These are phyloP conservation scores for Lepus americanus DNA, from an alignment of 2,113 vertebrate species.

Conservation along the genomic window DNA sequence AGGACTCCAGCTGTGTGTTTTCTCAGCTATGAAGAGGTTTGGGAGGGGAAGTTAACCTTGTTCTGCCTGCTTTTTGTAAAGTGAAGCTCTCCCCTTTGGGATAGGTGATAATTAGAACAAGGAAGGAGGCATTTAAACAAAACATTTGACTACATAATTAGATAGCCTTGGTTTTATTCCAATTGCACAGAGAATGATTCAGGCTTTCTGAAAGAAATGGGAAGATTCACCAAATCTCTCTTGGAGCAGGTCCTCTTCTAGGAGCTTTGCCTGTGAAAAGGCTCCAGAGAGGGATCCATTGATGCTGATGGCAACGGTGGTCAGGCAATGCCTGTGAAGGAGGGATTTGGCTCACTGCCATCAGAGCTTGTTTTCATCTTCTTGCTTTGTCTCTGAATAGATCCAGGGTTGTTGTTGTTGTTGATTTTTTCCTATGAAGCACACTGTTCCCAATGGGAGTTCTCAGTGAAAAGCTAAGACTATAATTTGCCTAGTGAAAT, in stretches of 20 bases:
- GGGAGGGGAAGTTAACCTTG: constrained; percentile 70
- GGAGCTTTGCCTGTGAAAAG: background rate
- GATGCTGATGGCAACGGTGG: background rate
- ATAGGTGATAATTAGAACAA: constrained; percentile 80
- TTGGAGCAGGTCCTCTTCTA: background rate
- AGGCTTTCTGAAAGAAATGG: constrained; percentile 45
- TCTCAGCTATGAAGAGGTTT: constrained; percentile 70
- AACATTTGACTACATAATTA: constrained; percentile 81
- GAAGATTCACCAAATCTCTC: background rate
- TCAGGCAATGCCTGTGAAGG: background rate
- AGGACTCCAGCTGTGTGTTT: constrained; percentile 78
- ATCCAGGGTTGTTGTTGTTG: background rate
- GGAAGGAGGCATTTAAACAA: constrained; percentile 72
- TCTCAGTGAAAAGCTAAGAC: constrained; percentile 58
- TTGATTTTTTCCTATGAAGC: background rate
- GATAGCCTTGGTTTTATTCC: constrained; percentile 58
- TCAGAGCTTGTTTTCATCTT: constrained; percentile 37
- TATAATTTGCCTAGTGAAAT: constrained; percentile 69
- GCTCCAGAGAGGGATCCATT: background rate
- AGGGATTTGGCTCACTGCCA: background rate
- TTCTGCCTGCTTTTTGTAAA: constrained; percentile 66
- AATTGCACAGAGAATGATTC: constrained; percentile 40
- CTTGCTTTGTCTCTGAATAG: constrained; percentile 57
- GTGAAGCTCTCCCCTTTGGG: constrained; percentile 64
- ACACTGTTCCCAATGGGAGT: constrained; percentile 41